Evolutionary conservation across 2,113 vertebrate species (phyloP), one percentile per base, ranked within the genome.

Genomic region (Myocastor coypus): DNA sequence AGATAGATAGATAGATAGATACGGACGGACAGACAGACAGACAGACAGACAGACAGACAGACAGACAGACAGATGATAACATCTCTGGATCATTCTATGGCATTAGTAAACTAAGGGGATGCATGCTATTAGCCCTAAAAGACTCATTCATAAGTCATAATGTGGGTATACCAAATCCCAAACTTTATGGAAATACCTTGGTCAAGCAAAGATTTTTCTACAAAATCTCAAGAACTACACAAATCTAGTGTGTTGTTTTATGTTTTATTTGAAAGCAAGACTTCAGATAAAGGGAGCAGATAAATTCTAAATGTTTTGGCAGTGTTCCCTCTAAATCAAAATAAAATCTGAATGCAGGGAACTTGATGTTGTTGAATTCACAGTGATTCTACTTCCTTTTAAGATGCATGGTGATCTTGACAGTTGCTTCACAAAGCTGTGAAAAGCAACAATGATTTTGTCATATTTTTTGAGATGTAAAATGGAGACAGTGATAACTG

Each of bases 401-500:
- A 91, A 85, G n/a, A 68, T 42, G 32, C 34, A 59, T 5, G 6
- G 34, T 20, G 57, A 0, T 50, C 59, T 85, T 63, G 5, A 83
- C 63, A 73, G 46, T 57, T 84, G 10, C n/a, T 16, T 86, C 40
- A 50, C 40, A 89, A 57, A 87, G 46, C 26, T 91, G 46, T 69
- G 2, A 92, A 91, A 81, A 55, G 1, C 73, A 68, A 20, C 83
- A 86, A 11, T 75, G n/a, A 83, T 42, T 91, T 50, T 66, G 12
- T 92, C 46, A 17, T 82, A 8, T 95, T 77, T 94, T 17, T 89
- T 94, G 69, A 63, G 19, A 14, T 61, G 87, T 78, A 81, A 97
- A 91, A 96, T 82, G 34, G 28, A 96, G n/a, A 93, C 7, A 55
- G 73, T 80, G n/a, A 64, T 96, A 93, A 11, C 11, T 88, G 1